Conservation (phyloP, 2,888 invertebrate species). For the Cryptocephalus primarius region DNA sequence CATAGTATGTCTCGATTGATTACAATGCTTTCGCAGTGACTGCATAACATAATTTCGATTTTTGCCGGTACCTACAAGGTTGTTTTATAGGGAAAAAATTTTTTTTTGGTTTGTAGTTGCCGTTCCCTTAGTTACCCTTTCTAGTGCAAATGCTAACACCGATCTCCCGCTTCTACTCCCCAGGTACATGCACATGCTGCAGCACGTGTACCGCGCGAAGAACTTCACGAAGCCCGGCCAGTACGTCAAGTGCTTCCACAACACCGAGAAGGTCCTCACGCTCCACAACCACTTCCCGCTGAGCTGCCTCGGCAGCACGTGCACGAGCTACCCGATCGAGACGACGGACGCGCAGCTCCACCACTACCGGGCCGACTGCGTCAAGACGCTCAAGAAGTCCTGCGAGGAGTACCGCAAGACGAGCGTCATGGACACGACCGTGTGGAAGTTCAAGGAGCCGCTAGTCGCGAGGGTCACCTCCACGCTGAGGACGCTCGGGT, state of each 20-base stretch:
- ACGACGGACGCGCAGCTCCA: conserved; percentile 78
- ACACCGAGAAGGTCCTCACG: conserved; percentile 78
- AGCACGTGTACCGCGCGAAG: conserved; percentile 80
- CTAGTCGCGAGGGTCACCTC: conserved; percentile 58
- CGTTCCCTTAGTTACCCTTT: too few species aligned
- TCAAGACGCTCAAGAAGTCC: conserved; percentile 70
- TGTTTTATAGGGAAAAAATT: too few species aligned
- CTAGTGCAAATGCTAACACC: too few species aligned
- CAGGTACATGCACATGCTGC: conserved; percentile 87
- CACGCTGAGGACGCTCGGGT: conserved; percentile 62
- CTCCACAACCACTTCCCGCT: conserved; percentile 89
- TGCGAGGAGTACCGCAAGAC: conserved; percentile 75
- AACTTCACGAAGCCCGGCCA: conserved; percentile 90
- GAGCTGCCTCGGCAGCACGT: conserved; percentile 70
- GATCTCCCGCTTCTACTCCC: conserved; percentile 45
- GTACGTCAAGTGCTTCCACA: conserved; percentile 90
- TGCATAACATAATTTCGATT: too few species aligned
- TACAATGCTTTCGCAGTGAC: too few species aligned
- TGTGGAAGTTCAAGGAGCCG: conserved; percentile 78
- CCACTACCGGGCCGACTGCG: conserved; percentile 90
- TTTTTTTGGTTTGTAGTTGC: too few species aligned
- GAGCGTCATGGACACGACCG: conserved; percentile 71
- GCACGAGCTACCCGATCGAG: conserved; percentile 76
- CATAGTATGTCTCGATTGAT: too few species aligned
- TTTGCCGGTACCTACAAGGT: too few species aligned